Evolutionary conservation across 1,140 invertebrate species (phyloP).

Genomic region (Pollicipes pollicipes): DNA sequence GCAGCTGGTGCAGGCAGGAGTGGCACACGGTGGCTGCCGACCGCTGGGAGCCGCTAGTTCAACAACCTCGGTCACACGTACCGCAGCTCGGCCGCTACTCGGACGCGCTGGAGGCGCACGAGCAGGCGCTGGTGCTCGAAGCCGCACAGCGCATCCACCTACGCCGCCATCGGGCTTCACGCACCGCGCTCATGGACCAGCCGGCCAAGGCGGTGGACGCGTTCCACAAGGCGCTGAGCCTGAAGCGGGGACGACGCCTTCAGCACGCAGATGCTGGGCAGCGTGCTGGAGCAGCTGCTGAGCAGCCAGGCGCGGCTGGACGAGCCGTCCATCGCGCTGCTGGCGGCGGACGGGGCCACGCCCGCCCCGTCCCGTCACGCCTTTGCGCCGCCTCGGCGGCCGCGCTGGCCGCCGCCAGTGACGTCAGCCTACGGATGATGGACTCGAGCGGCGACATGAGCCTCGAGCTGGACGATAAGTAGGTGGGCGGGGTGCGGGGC

Average conservation of each 20-base stretch:
- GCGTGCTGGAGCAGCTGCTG: no score
- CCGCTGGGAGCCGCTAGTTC: slow-evolving; percentile 76
- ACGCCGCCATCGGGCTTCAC: slow-evolving; percentile 73
- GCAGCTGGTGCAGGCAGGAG: slow-evolving; percentile 40
- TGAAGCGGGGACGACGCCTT: slow-evolving; percentile 63
- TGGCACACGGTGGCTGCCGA: slow-evolving; percentile 32
- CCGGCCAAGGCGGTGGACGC: slow-evolving; percentile 62
- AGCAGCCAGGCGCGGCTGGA: no score
- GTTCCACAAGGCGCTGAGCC: slow-evolving; percentile 74
- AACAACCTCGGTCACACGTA: slow-evolving; percentile 86
- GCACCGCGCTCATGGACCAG: slow-evolving; percentile 56
- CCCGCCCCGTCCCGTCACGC: no score
- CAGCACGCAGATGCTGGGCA: no score
- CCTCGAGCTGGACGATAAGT: no score
- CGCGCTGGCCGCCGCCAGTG: no score
- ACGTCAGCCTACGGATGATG: no score
- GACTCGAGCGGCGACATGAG: no score
- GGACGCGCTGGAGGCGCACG: slow-evolving; percentile 68
- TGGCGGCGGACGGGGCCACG: no score
- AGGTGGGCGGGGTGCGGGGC: no score
- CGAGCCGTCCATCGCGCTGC: no score
- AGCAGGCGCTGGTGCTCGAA: slow-evolving; percentile 61
- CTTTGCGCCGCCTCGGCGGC: no score
- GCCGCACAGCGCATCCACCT: slow-evolving; percentile 61
- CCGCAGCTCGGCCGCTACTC: slow-evolving; percentile 59